phyloP scores from a whole-genome alignment of 2,797 vertebrate genomes.

The Sebastes aleutianus region DNA sequence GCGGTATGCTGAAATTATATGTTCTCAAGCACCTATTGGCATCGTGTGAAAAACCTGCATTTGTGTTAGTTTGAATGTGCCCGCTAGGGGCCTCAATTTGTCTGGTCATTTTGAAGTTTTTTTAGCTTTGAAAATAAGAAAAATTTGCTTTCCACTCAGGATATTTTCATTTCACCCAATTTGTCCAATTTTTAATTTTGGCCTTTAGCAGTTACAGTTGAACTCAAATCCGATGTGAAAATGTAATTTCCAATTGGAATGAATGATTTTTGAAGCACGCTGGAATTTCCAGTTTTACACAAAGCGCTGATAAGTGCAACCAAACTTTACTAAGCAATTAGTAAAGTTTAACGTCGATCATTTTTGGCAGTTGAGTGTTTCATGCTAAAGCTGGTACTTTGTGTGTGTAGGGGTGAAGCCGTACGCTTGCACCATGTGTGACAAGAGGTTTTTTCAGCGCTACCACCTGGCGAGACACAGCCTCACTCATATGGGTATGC shows the following conservation, averaged over 20 bases:
- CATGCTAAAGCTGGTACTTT: conserved; percentile 82
- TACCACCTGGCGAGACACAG: conserved; percentile 86
- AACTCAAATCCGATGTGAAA: conserved; percentile 9
- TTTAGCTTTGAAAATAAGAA: conserved; percentile 17
- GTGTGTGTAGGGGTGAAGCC: conserved; percentile 84
- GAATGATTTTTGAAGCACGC: conserved; percentile 32
- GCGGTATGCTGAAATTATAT: conserved; percentile 18
- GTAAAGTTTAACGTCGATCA: conserved; percentile 78
- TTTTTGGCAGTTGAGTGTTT: conserved; percentile 82
- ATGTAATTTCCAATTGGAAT: conserved; percentile 56
- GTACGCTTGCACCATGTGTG: conserved; percentile 86
- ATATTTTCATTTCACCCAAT: conserved; percentile 10
- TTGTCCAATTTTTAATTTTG: conserved; percentile 18
- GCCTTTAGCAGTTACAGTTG: background rate
- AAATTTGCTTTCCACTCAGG: conserved; percentile 2
- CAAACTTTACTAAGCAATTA: conserved; percentile 80
- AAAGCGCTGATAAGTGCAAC: conserved; percentile 72
- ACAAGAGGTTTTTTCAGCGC: conserved; percentile 86
- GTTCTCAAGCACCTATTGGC: conserved; percentile 36
- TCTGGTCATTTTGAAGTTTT: conserved; percentile 12
- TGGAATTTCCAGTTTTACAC: conserved; percentile 55
- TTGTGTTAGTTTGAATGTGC: conserved; percentile 20
- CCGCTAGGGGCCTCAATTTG: conserved; percentile 3
- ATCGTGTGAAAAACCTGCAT: conserved; percentile 6
- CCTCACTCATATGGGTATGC: conserved; percentile 85